Percentiles rank a stretch among this genome's conserved stretches.
phyloP scores from a whole-genome alignment of 2,888 invertebrate species.

The Spodoptera littoralis region DNA sequence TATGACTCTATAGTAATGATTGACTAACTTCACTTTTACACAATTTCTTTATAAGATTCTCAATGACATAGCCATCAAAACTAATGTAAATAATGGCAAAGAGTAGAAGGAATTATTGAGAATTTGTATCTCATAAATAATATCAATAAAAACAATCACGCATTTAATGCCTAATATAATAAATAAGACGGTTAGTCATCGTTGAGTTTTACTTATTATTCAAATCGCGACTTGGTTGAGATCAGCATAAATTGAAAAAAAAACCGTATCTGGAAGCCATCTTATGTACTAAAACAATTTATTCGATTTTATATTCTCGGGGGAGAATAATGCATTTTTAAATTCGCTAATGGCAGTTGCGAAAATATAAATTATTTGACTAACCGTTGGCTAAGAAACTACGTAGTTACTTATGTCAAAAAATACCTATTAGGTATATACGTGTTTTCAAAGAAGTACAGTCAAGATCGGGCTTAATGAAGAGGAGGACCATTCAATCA shows the following conservation, averaged over 20 bases:
- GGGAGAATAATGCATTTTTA: no score
- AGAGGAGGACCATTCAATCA: neutral
- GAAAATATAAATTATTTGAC: no score
- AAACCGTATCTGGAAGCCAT: no score
- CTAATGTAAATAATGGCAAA: slow-evolving; percentile 26
- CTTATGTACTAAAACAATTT: no score
- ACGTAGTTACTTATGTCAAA: no score
- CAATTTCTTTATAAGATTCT: slow-evolving; percentile 8
- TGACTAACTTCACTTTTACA: slow-evolving; percentile 17
- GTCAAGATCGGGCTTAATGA: neutral
- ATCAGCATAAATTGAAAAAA: slow-evolving; percentile 26
- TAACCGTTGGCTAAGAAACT: no score
- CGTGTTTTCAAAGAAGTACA: no score
- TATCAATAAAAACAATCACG: slow-evolving; percentile 57
- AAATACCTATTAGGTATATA: no score
- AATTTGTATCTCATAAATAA: slow-evolving; percentile 74
- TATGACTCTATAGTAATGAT: slow-evolving; percentile 6
- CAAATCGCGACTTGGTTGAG: slow-evolving; percentile 13
- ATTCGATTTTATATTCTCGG: no score
- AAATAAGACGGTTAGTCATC: slow-evolving; percentile 45
- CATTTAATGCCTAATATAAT: slow-evolving; percentile 75
- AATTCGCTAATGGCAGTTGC: no score
- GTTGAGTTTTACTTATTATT: slow-evolving; percentile 13
- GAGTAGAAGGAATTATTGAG: slow-evolving; percentile 65
- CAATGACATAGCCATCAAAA: slow-evolving; percentile 30